Base-by-base conservation (phyloP, 2,113 vertebrate genomes). In the Athene noctua region DNA sequence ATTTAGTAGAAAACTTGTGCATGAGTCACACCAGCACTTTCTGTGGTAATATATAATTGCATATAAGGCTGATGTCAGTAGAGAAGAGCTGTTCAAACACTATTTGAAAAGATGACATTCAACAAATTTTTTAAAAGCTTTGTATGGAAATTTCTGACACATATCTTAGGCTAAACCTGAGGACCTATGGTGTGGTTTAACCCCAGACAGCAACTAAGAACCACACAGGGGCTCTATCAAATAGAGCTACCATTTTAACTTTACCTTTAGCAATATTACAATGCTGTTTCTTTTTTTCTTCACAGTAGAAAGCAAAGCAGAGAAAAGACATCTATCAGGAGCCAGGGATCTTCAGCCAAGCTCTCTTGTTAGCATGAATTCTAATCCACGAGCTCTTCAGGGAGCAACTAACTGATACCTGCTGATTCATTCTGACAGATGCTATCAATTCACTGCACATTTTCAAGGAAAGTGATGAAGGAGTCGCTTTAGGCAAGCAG, bases 371-470 rank as follows among this genome's bases (percentile, higher is more conserved):
- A 68, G 57, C 70, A 73, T 27, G 38, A 94, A 82, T 88, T 34
- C n/a, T 59, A 90, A 71, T 8, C 62, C 54, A 65, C 0, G 2
- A 93, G 42, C n/a, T 65, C 49, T 91, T 92, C 74, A 82, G 63
- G 73, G 46, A 88, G 30, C 44, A 90, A 49, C 57, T 88, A 75
- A 84, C 70, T 49, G 63, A 46, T 29, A 95, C 70, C 89, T 90
- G 70, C 84, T 87, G 80, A 93, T 87, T 94, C 36, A 29, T 95
- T 88, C 84, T 93, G 74, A 79, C 70, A 92, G 71, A 88, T 51
- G 15, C 27, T 72, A 95, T 68, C 70, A 92, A 93, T 81, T 91
- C 85, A 92, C 61, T 61, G 26, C 44, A 75, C 49, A 55, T 93
- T 85, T 87, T 67, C 57, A 75, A 72, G 61, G 52, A 77, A 94